A percentile compares a stretch with the other conserved stretches of the same genome.
Evolutionary conservation across 2,113 vertebrate species (phyloP).

Genomic region (Psettodes erumei): DNA sequence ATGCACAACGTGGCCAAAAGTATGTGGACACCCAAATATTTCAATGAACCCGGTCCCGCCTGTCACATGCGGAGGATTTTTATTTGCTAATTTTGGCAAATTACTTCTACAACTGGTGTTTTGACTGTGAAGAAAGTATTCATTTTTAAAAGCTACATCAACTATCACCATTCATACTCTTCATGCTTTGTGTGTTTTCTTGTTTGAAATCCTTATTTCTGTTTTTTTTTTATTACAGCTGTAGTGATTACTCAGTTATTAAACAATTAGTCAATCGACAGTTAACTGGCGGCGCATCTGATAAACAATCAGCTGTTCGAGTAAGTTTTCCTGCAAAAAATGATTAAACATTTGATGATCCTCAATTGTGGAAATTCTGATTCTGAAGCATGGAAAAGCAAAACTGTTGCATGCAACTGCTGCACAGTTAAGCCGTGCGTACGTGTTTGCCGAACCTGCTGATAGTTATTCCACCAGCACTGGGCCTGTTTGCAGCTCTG

Average conservation of each 20-base stretch:
- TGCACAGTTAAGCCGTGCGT: not conserved
- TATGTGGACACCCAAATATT: not conserved
- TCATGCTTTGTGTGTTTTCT: not conserved
- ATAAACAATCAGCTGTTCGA: too few species aligned
- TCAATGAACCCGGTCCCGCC: too few species aligned
- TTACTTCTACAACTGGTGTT: not conserved
- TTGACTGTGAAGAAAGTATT: not conserved
- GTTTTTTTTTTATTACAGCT: not conserved
- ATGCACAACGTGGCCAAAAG: not conserved
- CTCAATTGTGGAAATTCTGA: not conserved
- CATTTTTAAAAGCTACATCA: not conserved
- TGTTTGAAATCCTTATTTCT: not conserved
- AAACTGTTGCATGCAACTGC: not conserved
- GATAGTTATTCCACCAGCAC: constrained; percentile 89
- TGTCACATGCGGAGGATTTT: not conserved
- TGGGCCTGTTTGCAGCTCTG: constrained; percentile 83
- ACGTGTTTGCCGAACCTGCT: constrained; percentile 85
- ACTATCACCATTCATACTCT: too few species aligned
- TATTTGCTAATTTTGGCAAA: not conserved
- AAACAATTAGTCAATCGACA: not conserved
- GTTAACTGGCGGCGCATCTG: not conserved
- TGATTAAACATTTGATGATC: not conserved
- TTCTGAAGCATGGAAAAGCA: not conserved
- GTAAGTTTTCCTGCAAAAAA: not conserved
- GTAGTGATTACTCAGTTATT: not conserved